Base-by-base conservation (phyloP, 1,140 invertebrate species). In the Bombus impatiens region DNA sequence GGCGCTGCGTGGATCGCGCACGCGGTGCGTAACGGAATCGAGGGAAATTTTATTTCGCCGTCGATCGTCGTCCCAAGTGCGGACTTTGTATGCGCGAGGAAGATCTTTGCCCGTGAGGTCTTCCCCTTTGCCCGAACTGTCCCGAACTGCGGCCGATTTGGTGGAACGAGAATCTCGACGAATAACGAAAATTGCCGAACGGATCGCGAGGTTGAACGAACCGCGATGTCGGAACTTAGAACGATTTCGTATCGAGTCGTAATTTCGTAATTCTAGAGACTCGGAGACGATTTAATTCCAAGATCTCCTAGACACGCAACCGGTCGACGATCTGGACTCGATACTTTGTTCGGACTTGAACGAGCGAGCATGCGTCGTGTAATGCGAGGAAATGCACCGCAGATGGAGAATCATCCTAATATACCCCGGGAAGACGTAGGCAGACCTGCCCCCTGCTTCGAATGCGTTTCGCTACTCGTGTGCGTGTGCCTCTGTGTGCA, bases 371-470 rank as follows among this genome's bases (percentile, higher is more conserved):
- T 67, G 40, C 25, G 59, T 18, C 37, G 25, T n/a, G 77, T 40
- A 62, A 84, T n/a, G 32, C 44, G 77, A 32, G 32, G 25, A 35
- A 47, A 28, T 3, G n/a, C 22, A 5, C 72, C 57, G 68, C 74
- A 76, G 75, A 77, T 81, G 77, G 86, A 87, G 84, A 88, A 71
- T 88, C 86, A 86, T 89, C 88, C 88, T 92, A 93, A 93, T 93
- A 92, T 87, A 88, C 88, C 82, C 78, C 59, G 84, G 72, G 84
- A 88, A 82, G 72, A 90, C 75, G 84, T 85, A 90, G 84, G 85
- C 87, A 88, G 90, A 83, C 78, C 78, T 88, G 86, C 85, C 88
- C 86, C 86, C 87, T 91, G 83, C 91, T 87, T 90, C 86, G 89
- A 92, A 87, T 75, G 78, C 84, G 79, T 90, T 88, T 90, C 86